Evolutionary conservation across 2,888 invertebrate species (phyloP), one percentile per base, ranked within the genome.

Genomic region (Leptopilina syphax): DNA sequence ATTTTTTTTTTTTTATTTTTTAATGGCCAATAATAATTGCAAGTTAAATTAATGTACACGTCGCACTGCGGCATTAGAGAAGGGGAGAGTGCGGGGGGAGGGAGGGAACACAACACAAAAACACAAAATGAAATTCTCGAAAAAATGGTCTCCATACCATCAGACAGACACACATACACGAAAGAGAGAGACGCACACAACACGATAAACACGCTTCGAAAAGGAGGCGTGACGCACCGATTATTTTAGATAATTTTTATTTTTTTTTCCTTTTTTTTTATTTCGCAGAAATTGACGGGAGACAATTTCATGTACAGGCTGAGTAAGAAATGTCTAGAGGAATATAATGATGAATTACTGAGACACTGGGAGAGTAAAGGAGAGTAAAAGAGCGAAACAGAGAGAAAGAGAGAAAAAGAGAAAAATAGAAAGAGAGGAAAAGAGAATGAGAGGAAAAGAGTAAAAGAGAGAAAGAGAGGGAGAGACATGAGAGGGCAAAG

Each of bases 61-160:
- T 27, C 50, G 68, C 68, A 70, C 68, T 70, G 68, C 50, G 68
- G 27, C 27, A 50, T 50, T 50, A 44, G 44, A 50, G 50, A 50
- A 18, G 50, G 50, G 50, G 50, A 50, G 34, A 34, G 34, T 3
- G 34, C 34, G 34, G 34, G 34, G 4, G 34, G 34, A 4, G 34
- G 4, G 34, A 34, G 34, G 34, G 34, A 34, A 34, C 34, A 44
- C 44, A 8, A 44, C 50, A 50, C 50, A 50, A 50, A 34, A 34
- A 50, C 12, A 50, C 50, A 9, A 50, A 50, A 50, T 50, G 63
- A 63, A 63, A 63, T 63, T 63, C 63, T 54, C 12, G 34, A 34
- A 47, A 50, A 70, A 27, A 50, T 70, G 27, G 68, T 12, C 13
- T 70, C 68, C 44, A 44, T 44, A 50, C 50, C 50, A 12, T 50